phyloP scores from a whole-genome alignment of 2,797 vertebrate species.

The Cottoperca gobio region DNA sequence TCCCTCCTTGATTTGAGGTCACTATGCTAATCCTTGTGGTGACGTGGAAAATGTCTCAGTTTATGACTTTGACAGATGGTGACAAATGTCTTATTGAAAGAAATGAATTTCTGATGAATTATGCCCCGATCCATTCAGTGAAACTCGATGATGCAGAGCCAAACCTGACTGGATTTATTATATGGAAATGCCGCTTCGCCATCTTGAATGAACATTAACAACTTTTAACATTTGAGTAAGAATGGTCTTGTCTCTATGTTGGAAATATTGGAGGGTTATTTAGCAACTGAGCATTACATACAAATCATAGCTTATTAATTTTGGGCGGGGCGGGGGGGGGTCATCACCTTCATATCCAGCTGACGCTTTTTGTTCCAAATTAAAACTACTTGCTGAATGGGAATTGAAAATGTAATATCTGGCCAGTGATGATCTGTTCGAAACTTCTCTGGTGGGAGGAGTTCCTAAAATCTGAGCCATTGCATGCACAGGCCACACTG shows the following conservation, averaged over 20 bases:
- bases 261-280: conserved; percentile 51
- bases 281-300: conserved; percentile 85
- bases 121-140: conserved; percentile 55
- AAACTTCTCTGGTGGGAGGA: background rate
- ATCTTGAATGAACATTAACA: conserved; percentile 74
- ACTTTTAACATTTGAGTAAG: conserved; percentile 40
- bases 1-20: conserved; percentile 14
- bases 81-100: conserved; percentile 82
- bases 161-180: conserved; percentile 60
- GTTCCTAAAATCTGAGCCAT: background rate
- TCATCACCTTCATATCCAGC: background rate
- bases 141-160: conserved; percentile 67
- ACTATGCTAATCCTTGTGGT: conserved; percentile 30
- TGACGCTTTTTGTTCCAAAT: background rate
- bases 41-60: conserved; percentile 68
- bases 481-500: background rate
- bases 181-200: conserved; percentile 43
- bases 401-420: background rate
- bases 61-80: conserved; percentile 81
- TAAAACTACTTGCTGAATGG: background rate
- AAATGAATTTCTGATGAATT: conserved; percentile 80
- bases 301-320: conserved; percentile 85
- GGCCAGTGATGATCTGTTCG: background rate
- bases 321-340: too few species aligned
- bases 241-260: conserved; percentile 30